Evolutionary conservation across 2,797 vertebrate species (phyloP).

Genomic region (Phyllotis vaccarum): DNA sequence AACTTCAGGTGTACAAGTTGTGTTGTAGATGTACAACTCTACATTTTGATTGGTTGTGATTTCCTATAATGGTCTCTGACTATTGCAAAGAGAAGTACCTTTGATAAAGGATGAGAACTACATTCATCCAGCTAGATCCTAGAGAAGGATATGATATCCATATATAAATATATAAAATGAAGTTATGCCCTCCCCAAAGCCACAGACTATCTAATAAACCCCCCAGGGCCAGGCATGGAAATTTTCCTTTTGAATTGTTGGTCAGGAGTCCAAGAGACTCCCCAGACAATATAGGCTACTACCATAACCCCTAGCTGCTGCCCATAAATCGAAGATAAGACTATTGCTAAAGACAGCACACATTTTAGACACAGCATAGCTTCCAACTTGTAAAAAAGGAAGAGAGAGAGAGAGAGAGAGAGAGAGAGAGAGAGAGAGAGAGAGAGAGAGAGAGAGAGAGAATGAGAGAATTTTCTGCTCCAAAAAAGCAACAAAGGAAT

Average conservation of each 20-base stretch:
- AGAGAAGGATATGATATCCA: not conserved
- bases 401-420: no score
- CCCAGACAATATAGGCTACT: not conserved
- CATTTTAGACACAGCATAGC: not conserved
- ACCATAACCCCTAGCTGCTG: not conserved
- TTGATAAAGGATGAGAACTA: not conserved
- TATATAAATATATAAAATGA: not conserved
- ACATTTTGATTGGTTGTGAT: not conserved
- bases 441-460: no score
- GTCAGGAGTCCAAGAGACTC: not conserved
- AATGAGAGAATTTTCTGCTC: not conserved
- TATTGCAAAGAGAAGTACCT: not conserved
- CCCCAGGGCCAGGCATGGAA: not conserved
- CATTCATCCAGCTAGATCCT: not conserved
- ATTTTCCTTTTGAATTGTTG: not conserved
- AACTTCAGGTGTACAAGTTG: not conserved
- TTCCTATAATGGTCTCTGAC: not conserved
- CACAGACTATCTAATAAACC: not conserved
- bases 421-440: no score
- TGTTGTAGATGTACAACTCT: not conserved
- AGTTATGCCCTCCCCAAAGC: not conserved
- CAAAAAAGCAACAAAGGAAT: not conserved
- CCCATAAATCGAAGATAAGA: not conserved
- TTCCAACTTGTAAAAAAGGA: not conserved
- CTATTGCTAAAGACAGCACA: not conserved